These are phyloP conservation scores for Dicentrarchus labrax DNA, from an alignment of 2,113 vertebrate species.

Conservation along the genomic window DNA sequence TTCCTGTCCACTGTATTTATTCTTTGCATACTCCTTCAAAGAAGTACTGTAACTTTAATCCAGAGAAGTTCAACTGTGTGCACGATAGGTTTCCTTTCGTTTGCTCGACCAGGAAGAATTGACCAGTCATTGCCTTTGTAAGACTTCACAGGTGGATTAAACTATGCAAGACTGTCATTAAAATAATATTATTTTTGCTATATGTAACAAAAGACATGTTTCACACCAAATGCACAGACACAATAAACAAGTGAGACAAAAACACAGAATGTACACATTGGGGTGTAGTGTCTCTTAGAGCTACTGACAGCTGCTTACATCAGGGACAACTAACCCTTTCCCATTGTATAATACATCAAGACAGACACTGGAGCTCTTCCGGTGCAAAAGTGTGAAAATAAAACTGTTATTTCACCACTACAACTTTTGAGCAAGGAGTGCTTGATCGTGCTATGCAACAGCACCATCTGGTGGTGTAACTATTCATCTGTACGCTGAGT, in stretches of 20 bases:
- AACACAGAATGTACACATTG: slow-evolving; percentile 70
- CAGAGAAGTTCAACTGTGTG: slow-evolving; percentile 38
- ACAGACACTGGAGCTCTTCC: slow-evolving; percentile 59
- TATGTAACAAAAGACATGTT: slow-evolving; percentile 78
- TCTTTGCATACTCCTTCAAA: slow-evolving; percentile 25
- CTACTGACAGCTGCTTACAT: slow-evolving; percentile 66
- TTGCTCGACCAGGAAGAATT: slow-evolving; percentile 54
- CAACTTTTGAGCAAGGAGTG: slow-evolving; percentile 45
- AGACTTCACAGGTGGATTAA: slow-evolving; percentile 71
- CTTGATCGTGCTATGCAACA: slow-evolving; percentile 44
- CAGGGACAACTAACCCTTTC: slow-evolving; percentile 67
- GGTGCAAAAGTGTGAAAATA: slow-evolving; percentile 48
- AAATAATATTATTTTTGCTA: slow-evolving; percentile 76
- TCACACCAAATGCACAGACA: slow-evolving; percentile 79
- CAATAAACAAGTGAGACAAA: slow-evolving; percentile 76
- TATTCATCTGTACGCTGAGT: slow-evolving; percentile 32
- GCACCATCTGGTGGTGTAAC: slow-evolving; percentile 67
- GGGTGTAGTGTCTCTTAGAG: slow-evolving; percentile 72
- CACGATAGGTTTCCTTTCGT: slow-evolving; percentile 42
- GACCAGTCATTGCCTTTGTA: slow-evolving; percentile 57
- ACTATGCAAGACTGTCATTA: slow-evolving; percentile 70
- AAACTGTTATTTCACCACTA: slow-evolving; percentile 37
- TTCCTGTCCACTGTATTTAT: slow-evolving; percentile 54
- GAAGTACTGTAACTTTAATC: slow-evolving; percentile 48
- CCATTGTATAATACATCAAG: slow-evolving; percentile 48